A percentile compares a stretch with the other conserved stretches of the same genome.
Conservation (phyloP, 35 echinoderm and acorn worm species). For the Stichopus chloronotus region DNA sequence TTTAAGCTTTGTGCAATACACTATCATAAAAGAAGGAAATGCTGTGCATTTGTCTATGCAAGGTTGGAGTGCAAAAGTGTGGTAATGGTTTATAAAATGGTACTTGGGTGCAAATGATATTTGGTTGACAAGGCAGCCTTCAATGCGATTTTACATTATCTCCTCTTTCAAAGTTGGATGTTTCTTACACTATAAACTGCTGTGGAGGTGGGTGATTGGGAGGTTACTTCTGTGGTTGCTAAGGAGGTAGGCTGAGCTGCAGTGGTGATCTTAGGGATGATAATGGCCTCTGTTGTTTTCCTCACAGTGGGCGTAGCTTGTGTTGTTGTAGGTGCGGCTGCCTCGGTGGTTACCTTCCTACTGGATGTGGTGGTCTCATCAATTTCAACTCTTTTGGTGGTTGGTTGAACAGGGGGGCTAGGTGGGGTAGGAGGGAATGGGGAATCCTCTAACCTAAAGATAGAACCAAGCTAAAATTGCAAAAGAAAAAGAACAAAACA, state of each 20-base stretch:
- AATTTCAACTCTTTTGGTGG: not conserved
- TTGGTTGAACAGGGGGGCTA: not conserved
- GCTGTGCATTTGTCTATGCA: not conserved
- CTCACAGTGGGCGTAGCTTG: not conserved
- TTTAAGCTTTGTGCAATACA: too few species aligned
- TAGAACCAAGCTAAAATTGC: slow-evolving; percentile 21
- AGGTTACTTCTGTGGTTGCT: slow-evolving; percentile 39
- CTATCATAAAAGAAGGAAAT: not conserved
- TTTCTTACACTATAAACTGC: slow-evolving; percentile 50
- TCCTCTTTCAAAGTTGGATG: not conserved
- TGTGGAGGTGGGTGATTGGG: slow-evolving; percentile 39
- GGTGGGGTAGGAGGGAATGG: slow-evolving; percentile 32
- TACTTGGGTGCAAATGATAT: slow-evolving; percentile 4
- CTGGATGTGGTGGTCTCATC: not conserved
- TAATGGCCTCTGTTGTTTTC: not conserved
- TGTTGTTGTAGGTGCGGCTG: not conserved
- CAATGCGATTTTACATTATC: not conserved
- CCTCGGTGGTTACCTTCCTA: not conserved
- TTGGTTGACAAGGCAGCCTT: not conserved
- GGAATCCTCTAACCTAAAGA: slow-evolving; percentile 40
- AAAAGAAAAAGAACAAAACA: slow-evolving; percentile 27
- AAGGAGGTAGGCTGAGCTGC: slow-evolving; percentile 3
- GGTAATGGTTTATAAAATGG: not conserved
- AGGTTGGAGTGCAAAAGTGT: not conserved
- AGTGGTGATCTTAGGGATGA: slow-evolving; percentile 18